Evolutionary conservation across 2,113 vertebrate genomes (phyloP).

Genomic region (Calidris pygmaea): DNA sequence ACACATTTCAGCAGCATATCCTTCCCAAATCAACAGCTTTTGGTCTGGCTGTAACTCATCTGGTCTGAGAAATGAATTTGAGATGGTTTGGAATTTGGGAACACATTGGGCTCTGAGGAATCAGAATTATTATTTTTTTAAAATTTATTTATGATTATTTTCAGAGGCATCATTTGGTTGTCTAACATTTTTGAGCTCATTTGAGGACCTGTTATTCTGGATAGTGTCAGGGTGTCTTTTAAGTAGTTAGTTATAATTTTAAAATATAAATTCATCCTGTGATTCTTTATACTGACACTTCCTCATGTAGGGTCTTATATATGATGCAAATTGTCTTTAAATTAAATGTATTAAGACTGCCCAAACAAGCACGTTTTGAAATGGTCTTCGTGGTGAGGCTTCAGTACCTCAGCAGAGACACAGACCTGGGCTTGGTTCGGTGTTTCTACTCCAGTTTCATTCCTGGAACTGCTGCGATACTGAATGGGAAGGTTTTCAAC

Average conservation of each 20-base stretch:
- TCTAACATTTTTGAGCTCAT: background rate
- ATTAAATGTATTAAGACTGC: background rate
- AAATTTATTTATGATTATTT: background rate
- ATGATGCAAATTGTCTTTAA: background rate
- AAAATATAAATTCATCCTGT: background rate
- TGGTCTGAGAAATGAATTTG: background rate
- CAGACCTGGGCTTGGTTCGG: background rate
- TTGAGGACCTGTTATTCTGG: background rate
- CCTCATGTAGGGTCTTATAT: background rate
- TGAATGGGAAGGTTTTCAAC: background rate
- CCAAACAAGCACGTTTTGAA: constrained; percentile 7
- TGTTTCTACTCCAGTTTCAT: background rate
- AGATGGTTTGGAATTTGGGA: background rate
- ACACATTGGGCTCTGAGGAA: background rate
- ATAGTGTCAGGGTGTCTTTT: background rate
- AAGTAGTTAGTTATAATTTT: background rate
- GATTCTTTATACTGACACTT: background rate
- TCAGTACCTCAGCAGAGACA: background rate
- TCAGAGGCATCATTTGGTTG: background rate
- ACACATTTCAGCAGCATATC: background rate
- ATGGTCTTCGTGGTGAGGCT: background rate
- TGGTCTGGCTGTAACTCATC: background rate
- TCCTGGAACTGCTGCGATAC: background rate
- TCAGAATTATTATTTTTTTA: background rate
- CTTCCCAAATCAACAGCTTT: background rate